Percentiles rank a stretch among this genome's conserved stretches.
phyloP scores from a whole-genome alignment of 2,888 invertebrate genomes.

The Onthophagus sagittarius region DNA sequence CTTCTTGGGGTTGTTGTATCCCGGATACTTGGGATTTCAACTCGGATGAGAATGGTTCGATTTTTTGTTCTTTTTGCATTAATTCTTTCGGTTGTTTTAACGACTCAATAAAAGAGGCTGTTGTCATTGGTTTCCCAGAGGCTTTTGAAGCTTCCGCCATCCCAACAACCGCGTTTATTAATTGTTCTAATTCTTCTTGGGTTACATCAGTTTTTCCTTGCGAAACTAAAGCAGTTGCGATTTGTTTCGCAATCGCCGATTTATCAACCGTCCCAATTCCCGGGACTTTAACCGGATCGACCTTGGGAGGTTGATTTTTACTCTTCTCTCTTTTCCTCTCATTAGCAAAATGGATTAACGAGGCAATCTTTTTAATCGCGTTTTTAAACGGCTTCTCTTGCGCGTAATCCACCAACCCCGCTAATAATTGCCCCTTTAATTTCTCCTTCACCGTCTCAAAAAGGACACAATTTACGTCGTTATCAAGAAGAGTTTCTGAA shows the following conservation, averaged over 20 bases:
- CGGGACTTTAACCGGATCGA: constrained; percentile 58
- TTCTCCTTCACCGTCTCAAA: constrained; percentile 85
- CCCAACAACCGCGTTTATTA: constrained; percentile 75
- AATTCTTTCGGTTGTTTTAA: constrained; percentile 30
- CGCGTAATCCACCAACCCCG: constrained; percentile 55
- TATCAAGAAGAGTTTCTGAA: constrained; percentile 68
- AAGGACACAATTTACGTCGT: constrained; percentile 69
- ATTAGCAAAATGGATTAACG: constrained; percentile 65
- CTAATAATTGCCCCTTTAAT: constrained; percentile 71
- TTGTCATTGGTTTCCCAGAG: constrained; percentile 51
- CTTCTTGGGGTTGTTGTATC: constrained; percentile 22
- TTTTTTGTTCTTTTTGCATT: constrained; percentile 26
- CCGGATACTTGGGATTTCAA: constrained; percentile 16
- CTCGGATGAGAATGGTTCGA: constrained; percentile 25
- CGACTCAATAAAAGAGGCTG: constrained; percentile 51
- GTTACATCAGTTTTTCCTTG: constrained; percentile 80
- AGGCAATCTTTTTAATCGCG: constrained; percentile 73
- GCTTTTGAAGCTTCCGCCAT: constrained; percentile 61
- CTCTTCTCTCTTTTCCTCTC: constrained; percentile 48
- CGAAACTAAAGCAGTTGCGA: constrained; percentile 72
- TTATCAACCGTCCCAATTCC: constrained; percentile 72
- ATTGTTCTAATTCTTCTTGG: constrained; percentile 71
- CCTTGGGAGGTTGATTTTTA: constrained; percentile 39
- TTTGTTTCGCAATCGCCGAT: constrained; percentile 74
- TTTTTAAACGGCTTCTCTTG: constrained; percentile 70